Evolutionary conservation across 53 echinoderm and acorn worm genomes (phyloP).

Genomic region (Crossaster papposus): DNA sequence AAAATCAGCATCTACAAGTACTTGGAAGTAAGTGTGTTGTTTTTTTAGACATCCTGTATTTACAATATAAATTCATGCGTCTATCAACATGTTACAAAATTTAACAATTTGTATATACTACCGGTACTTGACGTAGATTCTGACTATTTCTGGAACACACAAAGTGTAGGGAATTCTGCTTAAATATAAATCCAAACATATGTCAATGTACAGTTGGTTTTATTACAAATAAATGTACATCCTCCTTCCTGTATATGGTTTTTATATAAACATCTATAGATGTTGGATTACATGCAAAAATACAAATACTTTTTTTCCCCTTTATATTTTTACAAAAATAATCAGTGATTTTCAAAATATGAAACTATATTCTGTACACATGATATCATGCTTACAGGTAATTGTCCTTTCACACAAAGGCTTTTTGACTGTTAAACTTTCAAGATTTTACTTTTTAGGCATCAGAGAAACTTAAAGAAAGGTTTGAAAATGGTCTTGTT

Average conservation of each 20-base stretch:
- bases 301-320: not conserved
- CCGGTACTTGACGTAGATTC: not conserved
- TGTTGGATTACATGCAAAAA: constrained; percentile 36
- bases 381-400: not conserved
- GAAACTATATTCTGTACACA: not conserved
- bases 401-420: not conserved
- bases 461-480: too few species aligned
- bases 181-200: constrained; percentile 32
- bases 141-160: not conserved
- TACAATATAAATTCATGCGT: too few species aligned
- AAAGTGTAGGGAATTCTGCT: constrained; percentile 17
- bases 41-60: too few species aligned
- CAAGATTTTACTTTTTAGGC: not conserved
- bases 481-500: too few species aligned
- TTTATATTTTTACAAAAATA: constrained; percentile 24
- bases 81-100: too few species aligned
- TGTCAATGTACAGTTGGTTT: constrained; percentile 22
- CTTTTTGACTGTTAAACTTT: not conserved
- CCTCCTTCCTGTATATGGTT: constrained; percentile 32
- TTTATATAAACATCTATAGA: not conserved
- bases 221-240: constrained; percentile 38
- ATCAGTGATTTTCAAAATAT: not conserved
- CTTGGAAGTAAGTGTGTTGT: too few species aligned
- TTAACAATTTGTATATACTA: too few species aligned
- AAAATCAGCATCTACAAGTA: too few species aligned